Conservation (phyloP, 2,113 vertebrate genomes). For the Caranx ignobilis region DNA sequence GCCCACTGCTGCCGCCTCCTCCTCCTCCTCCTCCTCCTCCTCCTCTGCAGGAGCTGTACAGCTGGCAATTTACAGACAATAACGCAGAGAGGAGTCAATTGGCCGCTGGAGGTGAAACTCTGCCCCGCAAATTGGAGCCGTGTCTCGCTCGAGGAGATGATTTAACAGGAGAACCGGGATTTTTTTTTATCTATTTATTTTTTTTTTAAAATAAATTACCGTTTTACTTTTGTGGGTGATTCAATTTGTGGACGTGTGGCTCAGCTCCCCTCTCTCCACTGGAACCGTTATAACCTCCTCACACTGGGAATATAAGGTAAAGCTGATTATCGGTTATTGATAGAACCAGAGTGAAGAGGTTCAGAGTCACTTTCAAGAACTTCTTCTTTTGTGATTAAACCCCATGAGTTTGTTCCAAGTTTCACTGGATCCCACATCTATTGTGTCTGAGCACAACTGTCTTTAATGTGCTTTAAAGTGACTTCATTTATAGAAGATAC, state of each 20-base stretch:
- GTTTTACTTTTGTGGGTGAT: neutral
- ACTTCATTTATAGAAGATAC: neutral
- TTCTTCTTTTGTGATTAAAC: neutral
- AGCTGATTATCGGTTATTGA: neutral
- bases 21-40: constrained; percentile 27
- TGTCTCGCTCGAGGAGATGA: constrained; percentile 22
- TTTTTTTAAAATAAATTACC: too few species aligned
- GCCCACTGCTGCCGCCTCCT: constrained; percentile 67
- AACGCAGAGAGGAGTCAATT: constrained; percentile 49
- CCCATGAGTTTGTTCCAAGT: too few species aligned
- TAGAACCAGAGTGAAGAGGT: neutral
- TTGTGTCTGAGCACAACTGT: neutral
- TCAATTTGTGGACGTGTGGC: constrained; percentile 4
- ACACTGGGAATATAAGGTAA: constrained; percentile 59
- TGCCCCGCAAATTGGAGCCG: constrained; percentile 18
- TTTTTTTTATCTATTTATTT: constrained; percentile 20
- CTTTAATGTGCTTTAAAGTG: neutral
- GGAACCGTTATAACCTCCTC: constrained; percentile 66
- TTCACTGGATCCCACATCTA: neutral
- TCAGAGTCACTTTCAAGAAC: neutral
- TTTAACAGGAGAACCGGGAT: constrained; percentile 10
- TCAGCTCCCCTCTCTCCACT: constrained; percentile 36
- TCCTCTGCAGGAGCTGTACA: constrained; percentile 64
- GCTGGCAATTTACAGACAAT: constrained; percentile 75
- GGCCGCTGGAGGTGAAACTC: constrained; percentile 40